Conservation (phyloP, 1,140 invertebrate genomes). For the Batillaria attramentaria region DNA sequence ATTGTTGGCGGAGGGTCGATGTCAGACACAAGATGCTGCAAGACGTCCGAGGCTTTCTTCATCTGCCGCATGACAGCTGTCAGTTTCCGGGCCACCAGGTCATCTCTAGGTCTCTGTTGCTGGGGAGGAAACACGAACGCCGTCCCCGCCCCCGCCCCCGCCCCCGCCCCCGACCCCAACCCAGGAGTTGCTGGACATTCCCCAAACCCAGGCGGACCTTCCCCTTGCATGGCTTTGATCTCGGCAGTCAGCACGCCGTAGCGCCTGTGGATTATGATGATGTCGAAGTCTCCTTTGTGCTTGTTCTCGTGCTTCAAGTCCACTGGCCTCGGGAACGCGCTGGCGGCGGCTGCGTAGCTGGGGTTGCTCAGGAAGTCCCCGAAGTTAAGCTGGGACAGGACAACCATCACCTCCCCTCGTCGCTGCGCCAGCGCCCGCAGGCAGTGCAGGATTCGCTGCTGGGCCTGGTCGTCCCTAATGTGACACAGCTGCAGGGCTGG, state of each 20-base stretch:
- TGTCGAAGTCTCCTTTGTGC: slow-evolving; percentile 6
- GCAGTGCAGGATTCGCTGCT: slow-evolving; percentile 9
- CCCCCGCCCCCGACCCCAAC: no score
- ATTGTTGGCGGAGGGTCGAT: not conserved
- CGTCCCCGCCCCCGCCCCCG: no score
- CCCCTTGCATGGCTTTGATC: slow-evolving; percentile 11
- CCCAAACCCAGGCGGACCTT: no score
- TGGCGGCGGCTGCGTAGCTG: not conserved
- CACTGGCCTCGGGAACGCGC: not conserved
- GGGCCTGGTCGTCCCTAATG: not conserved
- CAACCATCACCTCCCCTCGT: not conserved
- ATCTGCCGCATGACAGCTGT: slow-evolving; percentile 1
- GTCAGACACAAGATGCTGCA: slow-evolving; percentile 11
- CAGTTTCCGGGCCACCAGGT: not conserved
- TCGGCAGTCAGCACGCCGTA: not conserved
- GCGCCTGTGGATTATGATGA: not conserved
- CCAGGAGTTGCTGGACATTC: no score
- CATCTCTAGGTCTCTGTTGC: not conserved
- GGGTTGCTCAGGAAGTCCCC: slow-evolving; percentile 3
- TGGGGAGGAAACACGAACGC: no score
- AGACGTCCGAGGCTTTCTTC: not conserved
- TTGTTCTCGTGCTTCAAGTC: not conserved
- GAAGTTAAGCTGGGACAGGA: not conserved
- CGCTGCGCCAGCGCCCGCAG: not conserved
- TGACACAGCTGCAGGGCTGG: not conserved